Base-by-base conservation (phyloP, 2,888 invertebrate species). In the Drosophila gaucha region DNA sequence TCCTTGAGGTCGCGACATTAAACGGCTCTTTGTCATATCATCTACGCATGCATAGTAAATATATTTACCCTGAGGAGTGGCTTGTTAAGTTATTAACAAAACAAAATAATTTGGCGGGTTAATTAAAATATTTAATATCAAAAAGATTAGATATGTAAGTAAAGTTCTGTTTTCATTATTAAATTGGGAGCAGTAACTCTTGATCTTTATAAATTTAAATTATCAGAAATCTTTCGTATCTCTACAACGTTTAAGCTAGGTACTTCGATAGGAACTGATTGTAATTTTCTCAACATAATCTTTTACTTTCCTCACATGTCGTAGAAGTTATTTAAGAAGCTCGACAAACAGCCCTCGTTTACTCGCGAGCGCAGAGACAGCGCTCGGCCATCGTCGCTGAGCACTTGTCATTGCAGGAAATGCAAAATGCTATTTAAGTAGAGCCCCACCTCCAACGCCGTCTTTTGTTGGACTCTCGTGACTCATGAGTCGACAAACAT, bases 341-440 rank as follows among this genome's bases (percentile, higher is more conserved):
- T 26, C 8, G 8, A 49, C 1, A 8, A 57, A 6, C 43, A 14
- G 6, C 75, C 70, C 75, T 74, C 70, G 70, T 14, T 54, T 36
- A 1, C 31, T 31, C n/a, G 6, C 14, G 30, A 20, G 31, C 38
- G 3, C 10, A n/a, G 33, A 16, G 35, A 18, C 41, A 35, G 28
- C 36, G 55, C 55, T 46, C 44, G 55, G 56, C 20, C 22, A 22
- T 39, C 33, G 38, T 50, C n/a, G 8, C 44, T 46, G 57, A 47
- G 22, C 67, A 84, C 84, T 84, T 73, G 74, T 86, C 60, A 43
- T 65, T 59, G 60, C 80, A 80, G 80, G 88, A 80, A 80, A 87
- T 80, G 87, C 69, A 78, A 77, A 80, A 65, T 85, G 74, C 70
- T 66, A 78, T 80, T 74, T 78, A 70, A 82, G 64, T 87, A 51